Evolutionary conservation across 1,140 invertebrate genomes (phyloP), one percentile per base, ranked within the genome.

Genomic region (Bathynomus jamesi): DNA sequence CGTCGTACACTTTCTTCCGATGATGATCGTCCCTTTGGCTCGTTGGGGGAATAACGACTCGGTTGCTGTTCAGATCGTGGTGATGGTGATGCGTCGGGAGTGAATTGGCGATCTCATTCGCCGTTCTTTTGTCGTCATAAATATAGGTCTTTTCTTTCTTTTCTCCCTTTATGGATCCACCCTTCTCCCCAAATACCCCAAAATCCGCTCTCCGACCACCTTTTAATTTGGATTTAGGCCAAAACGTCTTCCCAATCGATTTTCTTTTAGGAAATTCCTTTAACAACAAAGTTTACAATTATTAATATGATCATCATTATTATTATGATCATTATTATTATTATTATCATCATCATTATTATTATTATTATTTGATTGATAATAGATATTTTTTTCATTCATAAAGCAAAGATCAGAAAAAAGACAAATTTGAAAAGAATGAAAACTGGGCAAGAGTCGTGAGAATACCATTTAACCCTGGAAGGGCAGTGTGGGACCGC

Each of bases 331-430:
- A 10, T 5, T 10, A 65, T 32, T 65, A 30, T n/a, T 65, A 25
- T 7, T 65, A 25, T 65, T 28, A 32, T 7, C 4, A 7, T n/a
- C 4, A 65, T 7, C 25, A 25, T 17, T 60, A 13, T 73, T 71
- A 77, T 77, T 78, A 13, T 32, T 71, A 3, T 28, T 61, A 3
- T 71, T 73, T 61, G 75, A 78, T 73, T 78, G 28, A 7, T 5
- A 21, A 4, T 30, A n/a, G 28, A n/a, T 65, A 65, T 32, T 5
- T 17, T 30, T n/a, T 3, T 7, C 28, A 25, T 7, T 7, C 4
- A 5, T 28, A 5, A 65, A 25, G 25, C 8, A 4, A 62, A 10
- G 28, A 3, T 3, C 3, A 62, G 3, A 4, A 8, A 10, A 62
- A 10, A 62, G 28, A 25, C 61, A 62, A 8, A 8, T 10, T 8